phyloP scores from a whole-genome alignment of 2,888 invertebrate genomes.

The Ceriagrion tenellum region DNA sequence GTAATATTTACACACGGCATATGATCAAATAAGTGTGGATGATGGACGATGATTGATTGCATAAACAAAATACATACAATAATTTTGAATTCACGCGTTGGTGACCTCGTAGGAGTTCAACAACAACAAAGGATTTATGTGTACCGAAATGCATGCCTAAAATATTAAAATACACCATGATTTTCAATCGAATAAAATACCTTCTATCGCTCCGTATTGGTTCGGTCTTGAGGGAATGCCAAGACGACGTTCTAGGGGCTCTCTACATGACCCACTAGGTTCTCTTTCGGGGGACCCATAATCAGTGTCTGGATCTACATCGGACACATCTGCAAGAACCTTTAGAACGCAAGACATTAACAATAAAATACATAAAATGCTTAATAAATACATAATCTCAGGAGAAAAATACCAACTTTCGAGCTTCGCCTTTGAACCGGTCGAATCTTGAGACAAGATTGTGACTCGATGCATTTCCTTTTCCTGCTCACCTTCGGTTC shows the following conservation, averaged over 20 bases:
- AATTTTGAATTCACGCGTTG: too few relatives aligned
- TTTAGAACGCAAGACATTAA: background rate
- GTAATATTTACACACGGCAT: too few relatives aligned
- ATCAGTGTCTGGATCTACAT: slow-evolving; percentile 12
- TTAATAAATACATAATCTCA: background rate
- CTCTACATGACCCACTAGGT: background rate
- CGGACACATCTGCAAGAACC: background rate
- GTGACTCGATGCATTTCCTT: background rate
- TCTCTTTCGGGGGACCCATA: background rate
- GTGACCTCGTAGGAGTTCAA: too few relatives aligned
- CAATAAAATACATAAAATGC: background rate
- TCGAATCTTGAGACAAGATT: slow-evolving; percentile 23
- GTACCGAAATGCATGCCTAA: too few relatives aligned
- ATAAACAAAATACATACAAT: too few relatives aligned
- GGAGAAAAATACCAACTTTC: background rate
- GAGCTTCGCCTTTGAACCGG: background rate
- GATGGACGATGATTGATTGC: too few relatives aligned
- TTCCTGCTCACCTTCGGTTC: background rate
- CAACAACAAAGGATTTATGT: too few relatives aligned
- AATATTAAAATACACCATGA: too few relatives aligned
- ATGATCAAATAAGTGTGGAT: too few relatives aligned
- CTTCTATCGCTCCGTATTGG: slow-evolving; percentile 40
- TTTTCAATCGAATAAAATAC: too few relatives aligned
- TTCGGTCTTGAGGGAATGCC: slow-evolving; percentile 19
- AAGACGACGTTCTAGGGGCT: background rate